These are phyloP conservation scores for Lagenorhynchus albirostris DNA, from an alignment of 2,113 vertebrate species.

Conservation along the genomic window DNA sequence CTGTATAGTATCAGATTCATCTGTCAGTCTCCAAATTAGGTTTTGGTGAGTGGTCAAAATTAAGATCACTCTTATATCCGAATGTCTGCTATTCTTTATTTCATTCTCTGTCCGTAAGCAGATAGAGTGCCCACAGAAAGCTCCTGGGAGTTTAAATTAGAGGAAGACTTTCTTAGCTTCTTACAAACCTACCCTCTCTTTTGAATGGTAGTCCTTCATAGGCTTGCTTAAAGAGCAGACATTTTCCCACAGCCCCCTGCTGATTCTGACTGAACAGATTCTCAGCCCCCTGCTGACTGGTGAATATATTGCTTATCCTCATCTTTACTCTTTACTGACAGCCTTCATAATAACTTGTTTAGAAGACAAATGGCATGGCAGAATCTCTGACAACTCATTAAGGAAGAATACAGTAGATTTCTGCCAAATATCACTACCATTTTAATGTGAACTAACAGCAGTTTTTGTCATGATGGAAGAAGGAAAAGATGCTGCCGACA, in stretches of 20 bases:
- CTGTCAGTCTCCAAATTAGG: conserved; percentile 66
- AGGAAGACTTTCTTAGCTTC: conserved; percentile 65
- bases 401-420: conserved; percentile 60
- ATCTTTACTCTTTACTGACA: conserved; percentile 80
- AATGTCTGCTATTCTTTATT: conserved; percentile 74
- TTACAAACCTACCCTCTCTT: conserved; percentile 63
- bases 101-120: conserved; percentile 71
- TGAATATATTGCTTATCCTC: conserved; percentile 75
- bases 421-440: not conserved
- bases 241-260: conserved; percentile 81
- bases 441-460: not conserved
- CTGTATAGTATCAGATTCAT: conserved; percentile 66
- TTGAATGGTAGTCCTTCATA: conserved; percentile 75
- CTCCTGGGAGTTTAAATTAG: conserved; percentile 75
- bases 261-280: conserved; percentile 79
- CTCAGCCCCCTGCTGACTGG: conserved; percentile 76
- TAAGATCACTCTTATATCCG: conserved; percentile 74
- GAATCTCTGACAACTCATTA: conserved; percentile 77
- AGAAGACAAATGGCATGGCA: conserved; percentile 68
- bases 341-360: conserved; percentile 80
- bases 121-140: conserved; percentile 66
- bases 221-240: conserved; percentile 68
- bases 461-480: fast-evolving
- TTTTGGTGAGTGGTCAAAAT: conserved; percentile 72
- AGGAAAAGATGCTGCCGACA: not conserved